phyloP scores from a whole-genome alignment of 2,888 invertebrate genomes.

The Yponomeuta sedellus region DNA sequence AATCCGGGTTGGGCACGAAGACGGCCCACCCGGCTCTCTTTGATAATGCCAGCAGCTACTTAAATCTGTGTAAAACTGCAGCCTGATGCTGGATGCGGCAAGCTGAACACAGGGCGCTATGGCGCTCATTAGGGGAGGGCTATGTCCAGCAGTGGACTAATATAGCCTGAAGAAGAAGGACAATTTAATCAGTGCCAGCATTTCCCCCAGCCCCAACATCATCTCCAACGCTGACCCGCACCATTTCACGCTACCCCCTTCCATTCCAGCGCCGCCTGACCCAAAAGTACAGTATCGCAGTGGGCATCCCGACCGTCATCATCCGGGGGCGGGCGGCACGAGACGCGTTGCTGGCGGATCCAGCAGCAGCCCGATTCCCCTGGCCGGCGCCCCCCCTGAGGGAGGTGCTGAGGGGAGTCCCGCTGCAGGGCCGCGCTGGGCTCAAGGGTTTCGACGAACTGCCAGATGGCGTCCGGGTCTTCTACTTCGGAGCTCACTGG shows the following conservation, averaged over 20 bases:
- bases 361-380: slow-evolving; percentile 80
- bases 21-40: too few relatives aligned
- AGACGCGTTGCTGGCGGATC: slow-evolving; percentile 81
- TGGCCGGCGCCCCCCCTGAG: slow-evolving; percentile 84
- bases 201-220: too few relatives aligned
- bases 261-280: slow-evolving; percentile 81
- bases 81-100: too few relatives aligned
- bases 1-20: too few relatives aligned
- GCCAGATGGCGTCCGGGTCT: slow-evolving; percentile 80
- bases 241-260: not conserved
- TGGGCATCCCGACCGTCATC: slow-evolving; percentile 85
- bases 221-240: too few relatives aligned
- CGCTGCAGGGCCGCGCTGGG: slow-evolving; percentile 48
- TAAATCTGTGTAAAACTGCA: too few relatives aligned
- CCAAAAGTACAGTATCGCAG: slow-evolving; percentile 85
- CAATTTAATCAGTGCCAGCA: too few relatives aligned
- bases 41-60: too few relatives aligned
- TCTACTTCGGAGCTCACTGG: slow-evolving; percentile 94
- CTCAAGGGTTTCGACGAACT: slow-evolving; percentile 75
- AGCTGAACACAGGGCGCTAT: too few relatives aligned
- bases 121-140: too few relatives aligned
- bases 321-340: slow-evolving; percentile 82
- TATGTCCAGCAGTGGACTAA: too few relatives aligned
- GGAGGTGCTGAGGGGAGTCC: slow-evolving; percentile 50
- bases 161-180: too few relatives aligned